These are phyloP conservation scores for Caenorhabditis angaria DNA, from an alignment of 2,888 invertebrate genomes.

Conservation along the genomic window DNA sequence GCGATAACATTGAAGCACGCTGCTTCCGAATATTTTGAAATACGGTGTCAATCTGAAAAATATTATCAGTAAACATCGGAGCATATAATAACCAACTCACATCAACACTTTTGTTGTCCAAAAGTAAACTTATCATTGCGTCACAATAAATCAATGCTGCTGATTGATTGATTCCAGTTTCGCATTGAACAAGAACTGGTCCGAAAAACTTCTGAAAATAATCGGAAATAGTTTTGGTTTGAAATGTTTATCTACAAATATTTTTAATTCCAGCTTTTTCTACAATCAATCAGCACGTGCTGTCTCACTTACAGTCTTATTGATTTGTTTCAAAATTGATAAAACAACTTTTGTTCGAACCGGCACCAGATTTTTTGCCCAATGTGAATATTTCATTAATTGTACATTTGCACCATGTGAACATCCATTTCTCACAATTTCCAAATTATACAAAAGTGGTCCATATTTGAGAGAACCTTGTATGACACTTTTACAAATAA, in stretches of 20 bases:
- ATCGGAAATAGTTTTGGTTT: too few relatives aligned
- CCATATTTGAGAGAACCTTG: background rate
- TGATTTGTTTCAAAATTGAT: background rate
- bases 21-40: background rate
- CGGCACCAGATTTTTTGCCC: background rate
- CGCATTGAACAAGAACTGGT: background rate
- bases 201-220: background rate
- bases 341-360: background rate
- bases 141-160: background rate
- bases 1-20: background rate
- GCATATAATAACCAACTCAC: background rate
- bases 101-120: background rate
- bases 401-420: background rate
- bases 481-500: constrained; percentile 1
- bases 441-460: background rate
- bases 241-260: background rate
- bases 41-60: background rate
- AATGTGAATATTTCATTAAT: background rate
- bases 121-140: background rate
- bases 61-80: background rate
- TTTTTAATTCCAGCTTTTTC: too few relatives aligned
- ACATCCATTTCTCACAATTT: background rate
- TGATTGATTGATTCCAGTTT: background rate
- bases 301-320: background rate
- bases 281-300: too few relatives aligned